Conservation (phyloP, 2,888 invertebrate species). For the Tillus elongatus region DNA sequence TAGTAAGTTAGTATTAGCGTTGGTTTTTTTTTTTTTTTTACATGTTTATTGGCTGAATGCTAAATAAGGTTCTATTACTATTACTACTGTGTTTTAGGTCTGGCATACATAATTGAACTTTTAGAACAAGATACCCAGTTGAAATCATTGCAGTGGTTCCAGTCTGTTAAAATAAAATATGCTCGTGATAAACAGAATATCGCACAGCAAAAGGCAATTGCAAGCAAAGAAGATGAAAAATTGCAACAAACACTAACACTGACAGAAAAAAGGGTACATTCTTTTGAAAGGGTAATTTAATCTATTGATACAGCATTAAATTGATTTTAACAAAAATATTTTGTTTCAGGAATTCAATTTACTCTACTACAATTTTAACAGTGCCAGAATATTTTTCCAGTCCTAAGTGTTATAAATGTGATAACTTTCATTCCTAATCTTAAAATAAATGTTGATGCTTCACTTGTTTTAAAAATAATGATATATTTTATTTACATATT, state of each 20-base stretch:
- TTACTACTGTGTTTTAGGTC: constrained; percentile 41
- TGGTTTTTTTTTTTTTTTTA: too few species aligned
- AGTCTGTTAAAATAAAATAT: constrained; percentile 71
- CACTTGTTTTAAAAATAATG: too few species aligned
- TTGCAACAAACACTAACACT: constrained; percentile 86
- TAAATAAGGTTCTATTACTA: too few species aligned
- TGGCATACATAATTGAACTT: constrained; percentile 85
- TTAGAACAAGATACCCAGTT: constrained; percentile 76
- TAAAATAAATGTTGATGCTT: too few species aligned
- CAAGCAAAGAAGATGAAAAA: constrained; percentile 66
- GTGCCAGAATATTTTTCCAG: constrained; percentile 87
- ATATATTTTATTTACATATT: too few species aligned
- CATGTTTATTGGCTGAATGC: too few species aligned
- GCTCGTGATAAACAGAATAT: constrained; percentile 50
- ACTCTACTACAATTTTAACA: constrained; percentile 83
- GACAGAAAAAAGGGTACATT: constrained; percentile 74
- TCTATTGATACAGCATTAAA: too few species aligned
- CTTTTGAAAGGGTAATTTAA: constrained; percentile 49
- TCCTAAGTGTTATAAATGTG: too few species aligned
- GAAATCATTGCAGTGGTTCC: constrained; percentile 93
- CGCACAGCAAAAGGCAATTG: constrained; percentile 45
- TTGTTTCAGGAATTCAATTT: constrained; percentile 79
- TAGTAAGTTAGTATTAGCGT: too few species aligned
- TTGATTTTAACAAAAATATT: constrained; percentile 8
- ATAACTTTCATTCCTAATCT: too few species aligned